These are phyloP conservation scores for Sapajus apella DNA, from an alignment of 2,113 vertebrate species.

Conservation along the genomic window DNA sequence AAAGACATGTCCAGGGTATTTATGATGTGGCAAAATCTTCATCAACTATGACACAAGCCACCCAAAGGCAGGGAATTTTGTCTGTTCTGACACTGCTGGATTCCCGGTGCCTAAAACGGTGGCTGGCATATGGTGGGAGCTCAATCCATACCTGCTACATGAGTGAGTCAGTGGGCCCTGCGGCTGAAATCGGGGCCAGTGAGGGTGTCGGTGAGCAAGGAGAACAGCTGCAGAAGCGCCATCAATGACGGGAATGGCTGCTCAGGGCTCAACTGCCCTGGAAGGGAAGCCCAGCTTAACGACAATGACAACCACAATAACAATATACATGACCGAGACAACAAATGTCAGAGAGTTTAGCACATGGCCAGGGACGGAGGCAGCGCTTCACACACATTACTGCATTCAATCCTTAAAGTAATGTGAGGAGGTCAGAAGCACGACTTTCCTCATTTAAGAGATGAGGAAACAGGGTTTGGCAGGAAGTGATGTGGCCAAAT, in stretches of 20 bases:
- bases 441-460: background rate
- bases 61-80: background rate
- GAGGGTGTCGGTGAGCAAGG: too few relatives aligned
- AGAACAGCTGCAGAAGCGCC: accelerated
- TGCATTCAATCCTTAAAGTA: background rate
- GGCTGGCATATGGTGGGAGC: background rate
- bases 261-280: background rate
- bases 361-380: accelerated
- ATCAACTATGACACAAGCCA: background rate
- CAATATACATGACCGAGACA: accelerated
- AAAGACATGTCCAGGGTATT: background rate
- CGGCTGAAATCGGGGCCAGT: background rate
- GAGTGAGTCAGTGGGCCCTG: accelerated
- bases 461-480: background rate
- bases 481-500: background rate
- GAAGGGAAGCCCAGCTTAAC: background rate
- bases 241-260: background rate
- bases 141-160: background rate
- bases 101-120: background rate
- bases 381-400: accelerated
- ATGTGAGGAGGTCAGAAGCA: background rate
- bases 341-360: background rate
- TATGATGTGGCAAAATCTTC: background rate
- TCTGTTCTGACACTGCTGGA: background rate
- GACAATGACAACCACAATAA: background rate